Percentiles rank a stretch among this genome's conserved stretches.
phyloP scores from a whole-genome alignment of 2,113 vertebrate genomes.

The Philantomba maxwellii region DNA sequence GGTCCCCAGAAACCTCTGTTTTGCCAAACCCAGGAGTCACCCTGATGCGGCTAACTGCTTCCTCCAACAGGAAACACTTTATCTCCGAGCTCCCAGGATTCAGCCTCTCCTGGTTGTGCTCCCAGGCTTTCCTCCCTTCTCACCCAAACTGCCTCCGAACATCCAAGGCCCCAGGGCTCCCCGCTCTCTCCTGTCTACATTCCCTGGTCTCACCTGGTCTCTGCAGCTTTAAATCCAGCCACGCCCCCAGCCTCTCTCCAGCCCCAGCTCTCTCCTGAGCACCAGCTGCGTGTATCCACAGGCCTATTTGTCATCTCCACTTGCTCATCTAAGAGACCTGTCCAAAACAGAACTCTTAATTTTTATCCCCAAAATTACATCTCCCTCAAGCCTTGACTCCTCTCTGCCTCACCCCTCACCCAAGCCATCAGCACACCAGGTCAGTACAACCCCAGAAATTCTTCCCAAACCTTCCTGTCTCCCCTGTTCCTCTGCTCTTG shows the following conservation, averaged over 20 bases:
- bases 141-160: background rate
- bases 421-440: background rate
- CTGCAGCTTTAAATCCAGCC: background rate
- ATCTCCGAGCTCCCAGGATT: background rate
- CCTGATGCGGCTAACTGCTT: background rate
- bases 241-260: background rate
- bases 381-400: background rate
- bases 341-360: slow-evolving; percentile 6
- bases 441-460: background rate
- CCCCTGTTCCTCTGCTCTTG: background rate
- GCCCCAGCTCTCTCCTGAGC: background rate
- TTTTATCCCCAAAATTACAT: background rate
- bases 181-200: background rate
- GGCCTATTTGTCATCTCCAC: background rate
- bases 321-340: background rate
- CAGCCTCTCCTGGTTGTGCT: background rate
- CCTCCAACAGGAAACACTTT: background rate
- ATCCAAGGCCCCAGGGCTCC: background rate
- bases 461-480: rapidly evolving
- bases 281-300: background rate
- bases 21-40: background rate
- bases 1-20: background rate
- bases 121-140: background rate
- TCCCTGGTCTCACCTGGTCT: background rate
- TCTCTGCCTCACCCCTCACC: background rate